Base-by-base conservation (phyloP, 2,888 invertebrate genomes). In the Dinocampus coccinellae region DNA sequence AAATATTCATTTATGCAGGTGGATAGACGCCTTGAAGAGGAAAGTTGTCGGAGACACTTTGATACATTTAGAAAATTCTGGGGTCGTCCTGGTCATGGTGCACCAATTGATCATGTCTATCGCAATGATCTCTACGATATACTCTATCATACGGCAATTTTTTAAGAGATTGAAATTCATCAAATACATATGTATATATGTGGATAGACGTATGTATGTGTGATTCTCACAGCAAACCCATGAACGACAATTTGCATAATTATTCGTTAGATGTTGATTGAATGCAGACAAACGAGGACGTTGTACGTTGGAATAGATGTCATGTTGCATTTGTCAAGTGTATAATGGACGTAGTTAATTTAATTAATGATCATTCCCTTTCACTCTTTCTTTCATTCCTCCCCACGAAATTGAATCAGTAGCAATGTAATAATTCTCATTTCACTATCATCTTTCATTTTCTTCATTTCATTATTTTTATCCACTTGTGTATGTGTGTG, bases 51-150 rank as follows among this genome's bases (percentile, higher is more conserved):
- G 64, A 89, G 89, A 75, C 95, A 95, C 84, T 94, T 94, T 85
- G 91, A 91, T 77, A 94, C 94, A 1, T 94, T 94, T 92, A 91
- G 92, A 62, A 90, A 91, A 10, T 90, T 94, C 79, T 95, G 95
- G 95, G 95, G 95, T 29, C 90, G 93, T 60, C 95, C 95, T 0
- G 95, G 95, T 0, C 93, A 93, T 81, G 91, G 91, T 10, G 93
- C 89, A 1, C 89, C 89, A 61, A 80, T 83, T 73, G 84, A 85
- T 81, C 85, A 84, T 72, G 79, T 76, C 47, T 82, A 81, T 22
- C 84, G 87, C 73, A 86, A 83, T 78, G 87, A 88, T 80, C 83
- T 88, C 68, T 82, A 87, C 77, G 81, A 85, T 70, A 85, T 88
- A 69, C 85, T 88, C 70, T 83, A 88, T 74, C 85, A 84, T 39